Evolutionary conservation across 2,888 invertebrate species (phyloP).

Genomic region (Chelonus formosanus): DNA sequence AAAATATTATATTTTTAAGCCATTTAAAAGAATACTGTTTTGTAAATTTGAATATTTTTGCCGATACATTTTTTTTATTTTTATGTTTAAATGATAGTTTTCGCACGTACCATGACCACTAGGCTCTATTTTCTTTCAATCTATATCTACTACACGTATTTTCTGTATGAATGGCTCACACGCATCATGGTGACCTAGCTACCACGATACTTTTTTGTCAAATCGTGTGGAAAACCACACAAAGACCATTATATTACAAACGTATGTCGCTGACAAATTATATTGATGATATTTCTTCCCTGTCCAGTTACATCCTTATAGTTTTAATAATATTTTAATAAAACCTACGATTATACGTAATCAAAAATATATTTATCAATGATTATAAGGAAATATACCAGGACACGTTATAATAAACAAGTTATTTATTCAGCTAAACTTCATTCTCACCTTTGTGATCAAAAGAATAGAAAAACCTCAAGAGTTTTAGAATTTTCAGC

Average conservation of each 20-base stretch:
- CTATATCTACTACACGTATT: too few relatives aligned
- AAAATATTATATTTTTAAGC: too few relatives aligned
- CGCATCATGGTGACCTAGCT: constrained; percentile 44
- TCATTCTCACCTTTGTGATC: constrained; percentile 4
- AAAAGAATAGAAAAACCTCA: constrained; percentile 2
- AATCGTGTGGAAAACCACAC: constrained; percentile 62
- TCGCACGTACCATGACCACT: too few relatives aligned
- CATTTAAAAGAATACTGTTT: too few relatives aligned
- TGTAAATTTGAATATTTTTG: too few relatives aligned
- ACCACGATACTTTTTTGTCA: constrained; percentile 57
- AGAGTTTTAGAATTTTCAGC: constrained; percentile 7
- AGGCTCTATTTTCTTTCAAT: too few relatives aligned
- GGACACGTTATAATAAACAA: too few relatives aligned
- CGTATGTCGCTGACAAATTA: constrained; percentile 63
- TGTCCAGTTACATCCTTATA: not conserved
- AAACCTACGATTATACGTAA: not conserved
- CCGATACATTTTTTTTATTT: too few relatives aligned
- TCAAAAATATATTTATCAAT: not conserved
- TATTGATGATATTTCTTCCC: constrained; percentile 54
- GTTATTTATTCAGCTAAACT: not conserved
- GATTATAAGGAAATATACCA: not conserved
- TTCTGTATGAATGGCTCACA: constrained; percentile 41
- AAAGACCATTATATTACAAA: constrained; percentile 47
- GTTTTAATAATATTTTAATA: not conserved
- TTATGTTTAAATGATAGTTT: too few relatives aligned